Conservation (phyloP, 2,888 invertebrate genomes). For the Ophion costatus region DNA sequence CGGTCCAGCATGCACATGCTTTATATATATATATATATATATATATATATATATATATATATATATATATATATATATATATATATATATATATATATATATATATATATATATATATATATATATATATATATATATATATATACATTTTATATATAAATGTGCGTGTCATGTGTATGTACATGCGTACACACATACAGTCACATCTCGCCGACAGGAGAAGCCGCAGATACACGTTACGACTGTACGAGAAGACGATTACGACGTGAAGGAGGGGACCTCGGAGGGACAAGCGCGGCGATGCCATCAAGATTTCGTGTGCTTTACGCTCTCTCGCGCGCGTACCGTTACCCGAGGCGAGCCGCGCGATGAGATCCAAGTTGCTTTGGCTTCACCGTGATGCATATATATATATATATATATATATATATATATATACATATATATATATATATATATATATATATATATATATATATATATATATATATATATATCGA, state of each 20-base stretch:
- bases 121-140: no score
- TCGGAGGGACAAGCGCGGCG: conserved; percentile 37
- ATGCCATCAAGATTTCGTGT: conserved; percentile 66
- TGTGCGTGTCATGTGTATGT: background rate
- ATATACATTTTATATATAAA: no score
- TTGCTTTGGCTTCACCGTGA: conserved; percentile 40
- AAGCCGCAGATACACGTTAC: conserved; percentile 45
- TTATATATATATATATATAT: background rate
- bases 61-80: no score
- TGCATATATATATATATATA: background rate
- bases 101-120: no score
- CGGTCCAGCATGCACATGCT: conserved; percentile 51
- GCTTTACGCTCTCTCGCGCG: conserved; percentile 59
- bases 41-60: no score
- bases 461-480: background rate
- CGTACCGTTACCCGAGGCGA: conserved; percentile 63
- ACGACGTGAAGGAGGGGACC: conserved; percentile 36
- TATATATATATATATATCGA: background rate
- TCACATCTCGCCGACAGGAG: background rate
- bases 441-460: background rate
- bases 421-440: no score
- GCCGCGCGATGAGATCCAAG: conserved; percentile 46
- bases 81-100: no score
- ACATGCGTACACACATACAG: background rate
- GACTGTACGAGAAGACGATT: conserved; percentile 53